Evolutionary conservation across 2,888 invertebrate genomes (phyloP), one percentile per base, ranked within the genome.

Genomic region (Crocallis elinguaria): DNA sequence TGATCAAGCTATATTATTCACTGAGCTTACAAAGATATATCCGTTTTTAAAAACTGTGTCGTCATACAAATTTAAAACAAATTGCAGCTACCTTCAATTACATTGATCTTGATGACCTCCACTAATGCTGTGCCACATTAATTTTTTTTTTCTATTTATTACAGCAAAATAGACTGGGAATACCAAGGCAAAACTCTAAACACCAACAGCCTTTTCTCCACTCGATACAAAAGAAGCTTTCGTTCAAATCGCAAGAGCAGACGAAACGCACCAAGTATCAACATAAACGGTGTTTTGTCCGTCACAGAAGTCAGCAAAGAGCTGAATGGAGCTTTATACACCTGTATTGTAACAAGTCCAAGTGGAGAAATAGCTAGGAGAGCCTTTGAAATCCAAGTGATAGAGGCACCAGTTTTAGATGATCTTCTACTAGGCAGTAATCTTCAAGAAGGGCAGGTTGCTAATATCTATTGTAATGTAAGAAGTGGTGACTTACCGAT

Each of bases 401-500:
- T 94, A 73, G 92, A 91, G 84, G 96, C 96, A 0, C 97, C 97
- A 0, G 94, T 96, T 39, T 92, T 97, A 70, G 96, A 97, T 77
- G 95, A 96, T 42, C 94, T 98, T 73, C 92, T 93, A 23, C 94
- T 98, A 67, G 96, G 97, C 0, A 93, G 94, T 45, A 96, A 95
- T 75, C 92, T 96, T 0, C 96, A 96, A 81, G 95, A 97, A 88
- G 95, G 96, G 36, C 95, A 97, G 77, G 93, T 97, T 65, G 95
- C 96, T 19, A 95, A 97, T 80, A 95, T 97, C 38, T 95, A 97
- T 38, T 96, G 96, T 75, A 95, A 95, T 66, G 94, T 96, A 0
- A 94, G 94, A 36, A 92, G 93, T 42, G 95, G 95, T 7, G 95
- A 95, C 76, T 84, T 94, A 84, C 95, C 95, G 33, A 94, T 95